A percentile compares a stretch with the other conserved stretches of the same genome.
phyloP scores from a whole-genome alignment of 2,797 vertebrate genomes.

The Anguilla pacifica region DNA sequence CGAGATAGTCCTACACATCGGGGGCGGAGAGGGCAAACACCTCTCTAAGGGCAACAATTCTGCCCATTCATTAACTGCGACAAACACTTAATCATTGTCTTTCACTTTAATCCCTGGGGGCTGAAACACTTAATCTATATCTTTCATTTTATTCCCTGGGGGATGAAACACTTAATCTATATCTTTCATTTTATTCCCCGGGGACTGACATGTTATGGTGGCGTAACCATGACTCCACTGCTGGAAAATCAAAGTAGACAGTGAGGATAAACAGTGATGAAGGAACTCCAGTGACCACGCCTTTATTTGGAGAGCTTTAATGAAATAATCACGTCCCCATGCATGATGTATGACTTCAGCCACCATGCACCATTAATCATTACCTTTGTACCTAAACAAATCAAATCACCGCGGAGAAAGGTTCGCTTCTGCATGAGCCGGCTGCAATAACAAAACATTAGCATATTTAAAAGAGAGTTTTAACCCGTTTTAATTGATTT shows the following conservation, averaged over 20 bases:
- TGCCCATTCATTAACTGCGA: constrained; percentile 48
- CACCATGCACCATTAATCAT: constrained; percentile 61
- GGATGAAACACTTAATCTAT: constrained; percentile 42
- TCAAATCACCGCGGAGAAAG: constrained; percentile 54
- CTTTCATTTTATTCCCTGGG: constrained; percentile 37
- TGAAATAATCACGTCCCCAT: constrained; percentile 62
- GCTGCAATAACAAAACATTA: constrained; percentile 56
- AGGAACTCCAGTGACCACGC: constrained; percentile 48
- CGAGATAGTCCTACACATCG: not conserved
- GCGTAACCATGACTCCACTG: constrained; percentile 34
- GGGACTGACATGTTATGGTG: constrained; percentile 30
- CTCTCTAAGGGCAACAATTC: not conserved
- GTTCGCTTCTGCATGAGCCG: constrained; percentile 55
- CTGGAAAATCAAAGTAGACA: constrained; percentile 54
- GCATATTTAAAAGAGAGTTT: constrained; percentile 45
- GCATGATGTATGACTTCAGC: constrained; percentile 57
- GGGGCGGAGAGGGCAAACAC: not conserved
- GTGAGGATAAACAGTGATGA: constrained; percentile 48
- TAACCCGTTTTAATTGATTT: constrained; percentile 61
- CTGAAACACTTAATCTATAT: constrained; percentile 40
- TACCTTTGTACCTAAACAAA: constrained; percentile 52
- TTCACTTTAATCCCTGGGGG: constrained; percentile 14
- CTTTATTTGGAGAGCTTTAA: constrained; percentile 55
- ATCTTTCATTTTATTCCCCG: constrained; percentile 37
- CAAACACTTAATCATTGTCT: constrained; percentile 45